Conservation (phyloP, 2,888 invertebrate genomes). For the Dendrolimus houi region DNA sequence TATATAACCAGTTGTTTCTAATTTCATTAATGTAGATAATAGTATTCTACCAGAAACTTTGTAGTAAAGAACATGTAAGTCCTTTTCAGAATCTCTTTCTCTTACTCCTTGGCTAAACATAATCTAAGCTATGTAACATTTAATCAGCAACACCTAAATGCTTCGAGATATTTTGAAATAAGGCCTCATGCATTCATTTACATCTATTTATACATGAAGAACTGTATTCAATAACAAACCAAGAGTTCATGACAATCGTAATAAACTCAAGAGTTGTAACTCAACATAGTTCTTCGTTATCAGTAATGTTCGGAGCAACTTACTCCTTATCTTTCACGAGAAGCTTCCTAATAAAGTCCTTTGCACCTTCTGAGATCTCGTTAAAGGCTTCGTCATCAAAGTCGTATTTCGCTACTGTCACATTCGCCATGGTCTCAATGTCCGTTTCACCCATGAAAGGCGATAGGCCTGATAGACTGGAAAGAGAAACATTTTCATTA, state of each 20-base stretch:
- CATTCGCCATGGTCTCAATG: constrained; percentile 98
- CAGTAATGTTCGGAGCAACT: constrained; percentile 48
- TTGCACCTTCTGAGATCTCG: constrained; percentile 94
- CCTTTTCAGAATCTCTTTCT: too few species aligned
- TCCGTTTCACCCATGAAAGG: constrained; percentile 99
- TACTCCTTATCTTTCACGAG: constrained; percentile 95
- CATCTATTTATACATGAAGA: background rate
- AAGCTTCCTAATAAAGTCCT: constrained; percentile 95
- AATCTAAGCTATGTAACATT: too few species aligned
- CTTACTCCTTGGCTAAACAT: too few species aligned
- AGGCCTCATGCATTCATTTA: background rate
- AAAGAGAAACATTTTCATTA: constrained; percentile 13
- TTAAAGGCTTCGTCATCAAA: constrained; percentile 98
- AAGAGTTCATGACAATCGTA: too few species aligned
- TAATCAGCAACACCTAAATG: too few species aligned
- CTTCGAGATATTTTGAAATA: too few species aligned
- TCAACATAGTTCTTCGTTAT: background rate
- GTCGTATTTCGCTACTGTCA: constrained; percentile 97
- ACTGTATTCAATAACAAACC: too few species aligned
- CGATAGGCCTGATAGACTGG: constrained; percentile 94
- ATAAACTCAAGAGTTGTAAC: too few species aligned
- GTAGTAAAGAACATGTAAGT: too few species aligned
- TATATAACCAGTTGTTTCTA: too few species aligned
- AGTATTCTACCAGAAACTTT: too few species aligned
- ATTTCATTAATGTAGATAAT: too few species aligned